Evolutionary conservation across 2,113 vertebrate genomes (phyloP).

Genomic region (Mobula birostris): DNA sequence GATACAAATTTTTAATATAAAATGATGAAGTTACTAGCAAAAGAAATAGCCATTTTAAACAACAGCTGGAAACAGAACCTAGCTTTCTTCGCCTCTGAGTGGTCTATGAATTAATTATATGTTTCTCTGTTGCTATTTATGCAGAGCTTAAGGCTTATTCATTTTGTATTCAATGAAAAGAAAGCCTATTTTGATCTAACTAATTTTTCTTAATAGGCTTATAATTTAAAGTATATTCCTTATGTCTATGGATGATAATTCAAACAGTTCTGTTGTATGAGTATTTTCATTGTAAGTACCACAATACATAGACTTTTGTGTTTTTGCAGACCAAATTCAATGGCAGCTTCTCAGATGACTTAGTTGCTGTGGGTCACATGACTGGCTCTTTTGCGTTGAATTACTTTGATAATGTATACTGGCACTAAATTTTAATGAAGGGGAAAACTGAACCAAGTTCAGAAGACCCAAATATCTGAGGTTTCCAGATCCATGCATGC

Average conservation of each 20-base stretch:
- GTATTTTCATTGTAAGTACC: neutral
- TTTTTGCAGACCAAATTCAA: neutral
- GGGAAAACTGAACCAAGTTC: neutral
- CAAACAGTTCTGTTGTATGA: neutral
- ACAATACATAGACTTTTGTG: neutral
- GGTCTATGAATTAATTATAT: slow-evolving; percentile 16
- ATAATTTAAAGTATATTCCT: too few relatives aligned
- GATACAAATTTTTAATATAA: neutral
- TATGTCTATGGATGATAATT: neutral
- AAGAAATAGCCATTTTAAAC: neutral
- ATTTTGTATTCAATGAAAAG: slow-evolving; percentile 2
- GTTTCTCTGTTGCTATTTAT: neutral
- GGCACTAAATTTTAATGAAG: neutral
- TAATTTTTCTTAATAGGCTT: neutral
- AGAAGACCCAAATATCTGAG: neutral
- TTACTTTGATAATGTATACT: neutral
- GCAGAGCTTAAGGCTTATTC: neutral
- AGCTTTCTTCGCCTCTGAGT: neutral
- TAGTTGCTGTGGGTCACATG: neutral
- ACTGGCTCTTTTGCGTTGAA: slow-evolving; percentile 20
- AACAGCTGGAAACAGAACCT: neutral
- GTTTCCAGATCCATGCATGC: neutral
- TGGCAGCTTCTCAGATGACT: neutral
- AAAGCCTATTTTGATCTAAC: neutral
- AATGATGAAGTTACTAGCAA: neutral